Base-by-base conservation (phyloP, 2,888 invertebrate species). In the Netelia fuscicornis region DNA sequence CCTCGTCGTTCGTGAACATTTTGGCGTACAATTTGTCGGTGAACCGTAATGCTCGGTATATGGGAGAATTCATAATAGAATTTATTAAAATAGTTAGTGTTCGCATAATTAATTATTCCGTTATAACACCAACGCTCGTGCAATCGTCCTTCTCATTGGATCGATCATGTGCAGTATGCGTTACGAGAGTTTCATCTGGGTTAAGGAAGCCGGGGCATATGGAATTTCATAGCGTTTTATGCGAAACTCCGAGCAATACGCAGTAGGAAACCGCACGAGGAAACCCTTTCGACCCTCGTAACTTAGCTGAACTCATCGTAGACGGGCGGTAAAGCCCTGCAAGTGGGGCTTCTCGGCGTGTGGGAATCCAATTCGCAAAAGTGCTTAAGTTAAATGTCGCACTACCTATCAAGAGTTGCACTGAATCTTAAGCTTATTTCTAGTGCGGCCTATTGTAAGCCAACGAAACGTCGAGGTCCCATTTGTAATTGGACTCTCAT, bases 341-440 rank as follows among this genome's bases (percentile, higher is more conserved):
- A 37, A 37, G 37, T 37, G 6, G 37, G 37, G 37, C 37, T 6
- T 8, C 37, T 37, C 37, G 37, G 0, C 37, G 37, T 37, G 37
- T 37, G 37, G 37, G 5, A 37, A 37, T 37, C 37, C 37, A 37
- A 82, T 80, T 60, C 68, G 76, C 81, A 76, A 58, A 84, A 76
- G 78, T 76, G 84, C 78, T 82, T 80, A 81, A 84, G 82, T 86
- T 85, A 86, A 83, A 81, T 60, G 52, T 70, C 62, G 65, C 80
- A 71, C 77, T 88, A 88, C 88, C 88, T 86, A 84, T 76, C 81
- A 60, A 80, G 80, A 87, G 87, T 85, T 85, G 54, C 75, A 70
- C 67, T 56, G 70, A 54, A 71, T 71, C 23, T 71, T 23, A 30
- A 9, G 23, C n/a, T 48, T 48, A 58, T 9, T 8, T 8, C 13